phyloP scores from a whole-genome alignment of 2,888 invertebrate species.

The Trissolcus brochymenae region DNA sequence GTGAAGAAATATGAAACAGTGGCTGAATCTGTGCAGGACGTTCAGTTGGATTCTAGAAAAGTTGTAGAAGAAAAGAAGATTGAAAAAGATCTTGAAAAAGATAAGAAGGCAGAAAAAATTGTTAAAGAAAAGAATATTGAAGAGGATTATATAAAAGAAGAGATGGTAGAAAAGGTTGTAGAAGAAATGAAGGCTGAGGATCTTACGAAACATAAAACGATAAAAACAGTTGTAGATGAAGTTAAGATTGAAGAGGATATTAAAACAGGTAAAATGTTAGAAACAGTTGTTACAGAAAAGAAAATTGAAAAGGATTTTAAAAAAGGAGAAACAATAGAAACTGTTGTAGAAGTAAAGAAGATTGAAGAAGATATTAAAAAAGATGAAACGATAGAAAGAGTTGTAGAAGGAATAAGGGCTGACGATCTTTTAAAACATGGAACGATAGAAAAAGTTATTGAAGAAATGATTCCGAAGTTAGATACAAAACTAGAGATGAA shows the following conservation, averaged over 20 bases:
- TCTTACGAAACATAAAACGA: not conserved
- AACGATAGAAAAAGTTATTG: slow-evolving; percentile 2
- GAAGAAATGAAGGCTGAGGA: not conserved
- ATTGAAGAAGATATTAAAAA: not conserved
- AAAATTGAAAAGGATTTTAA: not conserved
- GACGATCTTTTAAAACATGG: too few species aligned
- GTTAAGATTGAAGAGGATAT: slow-evolving; percentile 11
- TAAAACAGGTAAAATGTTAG: not conserved
- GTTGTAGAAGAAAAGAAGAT: not conserved
- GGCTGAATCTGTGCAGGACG: not conserved
- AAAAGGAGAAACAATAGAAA: slow-evolving; percentile 7
- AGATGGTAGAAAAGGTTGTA: not conserved
- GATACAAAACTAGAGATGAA: not conserved
- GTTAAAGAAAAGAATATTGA: not conserved
- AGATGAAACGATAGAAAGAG: slow-evolving; percentile 15
- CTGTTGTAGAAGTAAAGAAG: slow-evolving; percentile 12
- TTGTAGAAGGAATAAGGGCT: slow-evolving; percentile 2
- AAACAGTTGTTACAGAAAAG: not conserved
- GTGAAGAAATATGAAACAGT: not conserved
- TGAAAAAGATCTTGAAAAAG: not conserved
- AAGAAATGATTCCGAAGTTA: not conserved
- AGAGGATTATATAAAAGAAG: not conserved
- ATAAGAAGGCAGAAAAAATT: not conserved
- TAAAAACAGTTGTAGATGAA: not conserved
- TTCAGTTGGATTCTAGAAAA: not conserved